phyloP scores from a whole-genome alignment of 1,140 invertebrate species.

The Trichogramma pretiosum region DNA sequence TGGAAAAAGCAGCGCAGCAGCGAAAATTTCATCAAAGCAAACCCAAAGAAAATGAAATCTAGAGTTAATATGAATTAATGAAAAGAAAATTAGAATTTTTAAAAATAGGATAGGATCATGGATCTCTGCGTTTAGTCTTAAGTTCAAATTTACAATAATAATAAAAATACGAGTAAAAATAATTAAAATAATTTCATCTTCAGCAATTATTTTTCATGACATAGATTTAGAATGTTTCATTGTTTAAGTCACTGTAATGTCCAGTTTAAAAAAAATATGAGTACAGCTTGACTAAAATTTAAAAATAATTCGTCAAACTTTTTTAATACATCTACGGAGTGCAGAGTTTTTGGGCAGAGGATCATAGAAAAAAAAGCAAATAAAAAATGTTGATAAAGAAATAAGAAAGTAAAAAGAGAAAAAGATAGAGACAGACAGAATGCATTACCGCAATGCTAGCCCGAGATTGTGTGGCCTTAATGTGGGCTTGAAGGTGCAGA shows the following conservation, averaged over 20 bases:
- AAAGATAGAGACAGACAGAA: slow-evolving; percentile 48
- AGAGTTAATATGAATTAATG: too few species aligned
- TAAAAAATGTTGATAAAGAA: slow-evolving; percentile 25
- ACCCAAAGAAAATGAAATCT: slow-evolving; percentile 40
- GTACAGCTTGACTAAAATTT: not conserved
- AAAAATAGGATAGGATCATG: not conserved
- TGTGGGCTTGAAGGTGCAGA: slow-evolving; percentile 97
- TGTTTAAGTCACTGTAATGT: too few species aligned
- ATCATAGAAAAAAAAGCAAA: slow-evolving; percentile 23
- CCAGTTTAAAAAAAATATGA: not conserved
- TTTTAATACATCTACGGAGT: not conserved
- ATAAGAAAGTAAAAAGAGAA: slow-evolving; percentile 32
- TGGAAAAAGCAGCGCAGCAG: slow-evolving; percentile 45
- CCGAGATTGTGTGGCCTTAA: slow-evolving; percentile 92
- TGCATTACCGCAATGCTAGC: slow-evolving; percentile 84
- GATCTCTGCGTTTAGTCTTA: slow-evolving; percentile 9
- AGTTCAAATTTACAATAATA: too few species aligned
- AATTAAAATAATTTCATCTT: too few species aligned
- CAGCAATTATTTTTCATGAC: too few species aligned
- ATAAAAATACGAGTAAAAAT: too few species aligned
- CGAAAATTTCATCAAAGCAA: slow-evolving; percentile 41
- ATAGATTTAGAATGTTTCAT: too few species aligned
- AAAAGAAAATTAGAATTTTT: slow-evolving; percentile 10
- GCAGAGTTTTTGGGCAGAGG: too few species aligned
- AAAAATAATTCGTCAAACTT: too few species aligned